Conservation (phyloP, 1,140 invertebrate species). For the Scaptodrosophila lebanonensis region DNA sequence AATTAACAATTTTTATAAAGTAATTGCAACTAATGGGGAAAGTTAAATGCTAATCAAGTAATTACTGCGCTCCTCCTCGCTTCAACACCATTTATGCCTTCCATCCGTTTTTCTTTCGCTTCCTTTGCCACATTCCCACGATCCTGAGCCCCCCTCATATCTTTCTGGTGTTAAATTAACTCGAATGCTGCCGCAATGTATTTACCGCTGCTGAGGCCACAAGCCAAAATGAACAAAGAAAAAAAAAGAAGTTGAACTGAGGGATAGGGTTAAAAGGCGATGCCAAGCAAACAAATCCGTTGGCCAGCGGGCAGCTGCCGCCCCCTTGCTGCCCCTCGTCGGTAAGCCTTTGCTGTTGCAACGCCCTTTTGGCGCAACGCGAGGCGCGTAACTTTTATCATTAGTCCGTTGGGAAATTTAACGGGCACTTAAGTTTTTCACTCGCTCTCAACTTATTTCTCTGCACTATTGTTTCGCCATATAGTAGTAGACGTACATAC, state of each 20-base stretch:
- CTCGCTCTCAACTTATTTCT: constrained; percentile 65
- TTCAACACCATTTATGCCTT: constrained; percentile 41
- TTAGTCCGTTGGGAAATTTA: constrained; percentile 73
- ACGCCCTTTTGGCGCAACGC: constrained; percentile 17
- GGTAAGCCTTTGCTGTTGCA: constrained; percentile 3
- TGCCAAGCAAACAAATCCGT: constrained; percentile 14
- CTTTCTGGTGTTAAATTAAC: constrained; percentile 66
- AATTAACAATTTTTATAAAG: constrained; percentile 39
- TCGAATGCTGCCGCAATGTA: constrained; percentile 70
- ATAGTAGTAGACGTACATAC: too few species aligned
- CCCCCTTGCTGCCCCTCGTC: neutral
- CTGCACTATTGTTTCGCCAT: constrained; percentile 66
- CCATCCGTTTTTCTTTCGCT: neutral
- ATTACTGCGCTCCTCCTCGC: constrained; percentile 42
- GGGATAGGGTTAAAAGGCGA: constrained; percentile 45
- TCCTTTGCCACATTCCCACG: neutral
- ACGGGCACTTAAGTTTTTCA: constrained; percentile 72
- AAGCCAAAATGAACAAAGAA: constrained; percentile 28
- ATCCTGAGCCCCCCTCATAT: too few species aligned
- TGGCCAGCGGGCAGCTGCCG: constrained; percentile 37
- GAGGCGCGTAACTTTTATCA: constrained; percentile 71
- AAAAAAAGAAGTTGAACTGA: constrained; percentile 8
- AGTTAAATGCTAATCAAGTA: constrained; percentile 65
- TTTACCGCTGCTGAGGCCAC: constrained; percentile 52
- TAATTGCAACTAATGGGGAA: constrained; percentile 54